Evolutionary conservation across 2,797 vertebrate genomes (phyloP).

Genomic region (Pseudomugil gertrudae): DNA sequence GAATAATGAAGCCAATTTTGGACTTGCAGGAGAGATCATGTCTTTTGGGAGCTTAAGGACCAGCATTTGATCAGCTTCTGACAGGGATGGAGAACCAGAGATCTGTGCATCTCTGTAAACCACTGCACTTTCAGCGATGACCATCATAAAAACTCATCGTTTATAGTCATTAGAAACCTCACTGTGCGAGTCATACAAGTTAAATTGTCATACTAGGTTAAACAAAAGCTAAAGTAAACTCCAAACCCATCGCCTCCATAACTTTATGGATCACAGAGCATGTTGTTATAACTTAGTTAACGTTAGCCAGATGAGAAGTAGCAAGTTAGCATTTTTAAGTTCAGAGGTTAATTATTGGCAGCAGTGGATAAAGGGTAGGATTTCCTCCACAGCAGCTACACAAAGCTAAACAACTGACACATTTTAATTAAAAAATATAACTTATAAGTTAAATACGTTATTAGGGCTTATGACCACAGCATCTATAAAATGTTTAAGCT

Average conservation of each 20-base stretch:
- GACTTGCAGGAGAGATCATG: background rate
- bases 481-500: constrained; percentile 40
- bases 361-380: background rate
- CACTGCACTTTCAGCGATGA: background rate
- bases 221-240: background rate
- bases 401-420: accelerated
- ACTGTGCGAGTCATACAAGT: background rate
- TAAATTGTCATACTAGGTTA: background rate
- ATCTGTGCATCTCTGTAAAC: background rate
- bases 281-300: background rate
- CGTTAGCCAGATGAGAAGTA: constrained; percentile 7
- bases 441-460: background rate
- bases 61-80: background rate
- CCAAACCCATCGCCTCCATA: background rate
- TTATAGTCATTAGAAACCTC: background rate
- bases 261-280: background rate
- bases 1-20: background rate
- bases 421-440: accelerated
- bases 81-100: background rate
- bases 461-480: background rate
- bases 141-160: background rate
- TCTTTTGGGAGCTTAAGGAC: background rate
- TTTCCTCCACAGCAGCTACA: background rate
- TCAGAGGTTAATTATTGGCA: background rate
- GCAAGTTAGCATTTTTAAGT: constrained; percentile 40